Percentiles rank a stretch among this genome's conserved stretches.
Conservation (phyloP, 2,797 vertebrate genomes). For the Buceros bicornis region DNA sequence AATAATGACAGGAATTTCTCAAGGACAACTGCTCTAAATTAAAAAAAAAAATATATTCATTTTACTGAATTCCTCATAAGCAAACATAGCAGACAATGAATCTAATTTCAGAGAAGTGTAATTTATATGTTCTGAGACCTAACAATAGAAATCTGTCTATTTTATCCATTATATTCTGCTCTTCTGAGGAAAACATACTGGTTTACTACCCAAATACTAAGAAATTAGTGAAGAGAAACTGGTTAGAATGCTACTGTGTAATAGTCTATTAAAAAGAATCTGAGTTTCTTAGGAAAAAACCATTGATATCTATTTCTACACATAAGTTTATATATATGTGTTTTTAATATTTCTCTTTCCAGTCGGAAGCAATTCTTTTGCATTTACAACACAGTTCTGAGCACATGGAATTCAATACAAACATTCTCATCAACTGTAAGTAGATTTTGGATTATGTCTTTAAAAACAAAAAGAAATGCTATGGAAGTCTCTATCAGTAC, state of each 20-base stretch:
- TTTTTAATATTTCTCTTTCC: not conserved
- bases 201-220: not conserved
- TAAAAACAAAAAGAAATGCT: conserved; percentile 4
- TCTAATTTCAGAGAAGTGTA: not conserved
- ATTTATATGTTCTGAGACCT: not conserved
- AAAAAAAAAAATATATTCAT: not conserved
- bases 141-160: not conserved
- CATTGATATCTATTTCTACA: not conserved
- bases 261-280: not conserved
- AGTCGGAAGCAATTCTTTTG: not conserved
- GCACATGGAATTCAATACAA: conserved; percentile 1
- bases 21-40: not conserved
- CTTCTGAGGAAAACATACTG: not conserved
- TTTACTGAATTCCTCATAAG: not conserved
- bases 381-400: not conserved
- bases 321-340: not conserved
- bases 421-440: conserved; percentile 10
- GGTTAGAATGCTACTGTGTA: not conserved
- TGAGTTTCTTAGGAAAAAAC: not conserved
- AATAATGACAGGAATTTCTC: not conserved
- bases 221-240: not conserved
- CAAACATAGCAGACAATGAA: not conserved
- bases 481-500: not conserved
- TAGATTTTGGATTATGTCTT: conserved; percentile 22
- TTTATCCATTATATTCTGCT: not conserved